A percentile compares a stretch with the other conserved stretches of the same genome.
These are phyloP conservation scores for Formica aserva DNA, from an alignment of 2,888 invertebrate species.

Conservation along the genomic window DNA sequence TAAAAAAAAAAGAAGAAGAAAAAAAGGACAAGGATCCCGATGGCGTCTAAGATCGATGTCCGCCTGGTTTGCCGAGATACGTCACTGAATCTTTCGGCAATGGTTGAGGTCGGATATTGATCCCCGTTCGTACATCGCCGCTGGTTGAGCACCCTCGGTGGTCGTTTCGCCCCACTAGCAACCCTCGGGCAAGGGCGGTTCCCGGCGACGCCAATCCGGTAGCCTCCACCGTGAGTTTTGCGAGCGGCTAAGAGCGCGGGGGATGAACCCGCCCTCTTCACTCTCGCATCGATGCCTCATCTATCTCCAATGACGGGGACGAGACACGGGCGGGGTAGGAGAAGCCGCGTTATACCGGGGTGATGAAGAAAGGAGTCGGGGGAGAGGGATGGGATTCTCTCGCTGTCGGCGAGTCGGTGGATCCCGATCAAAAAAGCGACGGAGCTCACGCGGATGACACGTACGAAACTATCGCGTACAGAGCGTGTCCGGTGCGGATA, in stretches of 20 bases:
- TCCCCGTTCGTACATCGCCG: constrained; percentile 46
- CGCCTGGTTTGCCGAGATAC: constrained; percentile 51
- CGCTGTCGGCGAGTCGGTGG: constrained; percentile 65
- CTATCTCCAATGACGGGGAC: constrained; percentile 57
- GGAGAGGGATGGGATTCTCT: constrained; percentile 65
- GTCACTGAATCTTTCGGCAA: constrained; percentile 64
- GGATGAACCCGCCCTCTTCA: constrained; percentile 62
- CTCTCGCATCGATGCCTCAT: constrained; percentile 61
- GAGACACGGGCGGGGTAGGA: constrained; percentile 27
- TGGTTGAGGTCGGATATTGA: constrained; percentile 68
- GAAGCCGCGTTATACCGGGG: constrained; percentile 12
- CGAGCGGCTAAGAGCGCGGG: constrained; percentile 25
- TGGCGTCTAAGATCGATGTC: constrained; percentile 35
- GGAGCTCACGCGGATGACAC: constrained; percentile 67
- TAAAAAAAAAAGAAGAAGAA: constrained; percentile 5
- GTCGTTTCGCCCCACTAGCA: constrained; percentile 41
- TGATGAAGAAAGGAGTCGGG: not conserved
- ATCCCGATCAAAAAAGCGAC: constrained; percentile 70
- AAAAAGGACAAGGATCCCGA: constrained; percentile 4
- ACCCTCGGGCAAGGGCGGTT: constrained; percentile 58
- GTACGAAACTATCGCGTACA: constrained; percentile 38
- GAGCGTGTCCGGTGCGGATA: constrained; percentile 18
- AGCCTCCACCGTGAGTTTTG: not conserved
- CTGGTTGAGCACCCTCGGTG: constrained; percentile 67
- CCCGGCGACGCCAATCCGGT: constrained; percentile 60